Conservation (phyloP, 2,113 vertebrate species). For the Sciurus niger region DNA sequence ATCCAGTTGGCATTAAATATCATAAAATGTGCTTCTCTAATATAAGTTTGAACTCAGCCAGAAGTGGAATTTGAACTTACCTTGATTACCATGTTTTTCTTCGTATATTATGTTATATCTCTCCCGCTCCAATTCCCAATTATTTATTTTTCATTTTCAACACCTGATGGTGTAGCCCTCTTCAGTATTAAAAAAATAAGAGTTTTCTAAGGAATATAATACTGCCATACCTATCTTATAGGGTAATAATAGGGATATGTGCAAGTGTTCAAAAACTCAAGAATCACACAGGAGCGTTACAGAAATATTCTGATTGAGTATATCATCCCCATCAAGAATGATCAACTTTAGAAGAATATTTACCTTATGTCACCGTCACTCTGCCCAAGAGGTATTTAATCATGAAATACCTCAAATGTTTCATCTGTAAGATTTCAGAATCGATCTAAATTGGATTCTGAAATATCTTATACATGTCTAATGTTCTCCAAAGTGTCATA, state of each 20-base stretch:
- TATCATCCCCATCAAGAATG: neutral
- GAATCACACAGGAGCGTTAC: neutral
- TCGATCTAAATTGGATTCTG: constrained; percentile 23
- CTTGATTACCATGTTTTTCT: neutral
- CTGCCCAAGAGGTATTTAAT: neutral
- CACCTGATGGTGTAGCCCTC: neutral
- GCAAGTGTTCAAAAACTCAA: neutral
- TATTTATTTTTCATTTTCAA: neutral
- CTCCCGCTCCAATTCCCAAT: neutral
- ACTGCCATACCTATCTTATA: neutral
- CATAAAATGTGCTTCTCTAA: neutral
- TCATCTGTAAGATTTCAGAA: neutral
- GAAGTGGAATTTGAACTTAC: neutral
- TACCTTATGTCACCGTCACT: neutral
- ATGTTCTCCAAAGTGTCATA: neutral
- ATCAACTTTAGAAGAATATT: constrained; percentile 15
- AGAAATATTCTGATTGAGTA: neutral
- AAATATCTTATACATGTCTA: neutral
- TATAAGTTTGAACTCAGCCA: neutral
- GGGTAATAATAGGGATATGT: neutral
- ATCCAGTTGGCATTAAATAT: neutral
- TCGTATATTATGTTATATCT: neutral
- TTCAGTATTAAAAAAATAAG: neutral
- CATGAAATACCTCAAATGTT: constrained; percentile 17
- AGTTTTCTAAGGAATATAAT: neutral